Percentiles rank a stretch among this genome's conserved stretches.
Conservation (phyloP, 1,140 invertebrate genomes). For the Maconellicoccus hirsutus region DNA sequence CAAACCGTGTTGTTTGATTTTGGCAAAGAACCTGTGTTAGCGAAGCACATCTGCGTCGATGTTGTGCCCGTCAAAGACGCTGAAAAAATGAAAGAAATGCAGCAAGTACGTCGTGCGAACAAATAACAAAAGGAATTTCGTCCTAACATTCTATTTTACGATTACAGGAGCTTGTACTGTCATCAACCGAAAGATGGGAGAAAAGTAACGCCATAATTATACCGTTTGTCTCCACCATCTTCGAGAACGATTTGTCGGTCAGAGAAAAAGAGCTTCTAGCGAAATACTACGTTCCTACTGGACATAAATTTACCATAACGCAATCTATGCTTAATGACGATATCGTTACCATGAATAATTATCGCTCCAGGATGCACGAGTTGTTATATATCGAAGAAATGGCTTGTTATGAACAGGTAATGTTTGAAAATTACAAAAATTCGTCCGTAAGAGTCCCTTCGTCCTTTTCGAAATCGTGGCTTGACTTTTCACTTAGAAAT, state of each 20-base stretch:
- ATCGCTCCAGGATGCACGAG: constrained; percentile 63
- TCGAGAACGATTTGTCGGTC: constrained; percentile 32
- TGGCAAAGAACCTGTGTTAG: constrained; percentile 53
- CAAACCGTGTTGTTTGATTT: constrained; percentile 72
- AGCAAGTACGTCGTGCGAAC: constrained; percentile 26
- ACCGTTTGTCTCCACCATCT: constrained; percentile 44
- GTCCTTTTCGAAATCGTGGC: no score
- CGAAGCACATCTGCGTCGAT: constrained; percentile 63
- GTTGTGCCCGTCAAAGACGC: constrained; percentile 56
- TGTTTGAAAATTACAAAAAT: not conserved
- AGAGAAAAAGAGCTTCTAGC: constrained; percentile 45
- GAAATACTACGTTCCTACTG: constrained; percentile 54
- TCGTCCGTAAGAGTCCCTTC: not conserved
- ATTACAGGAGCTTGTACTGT: constrained; percentile 43
- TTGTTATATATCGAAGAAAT: constrained; percentile 67
- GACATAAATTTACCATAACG: constrained; percentile 52
- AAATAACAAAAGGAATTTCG: no score
- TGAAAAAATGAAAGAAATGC: constrained; percentile 53
- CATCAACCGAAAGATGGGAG: constrained; percentile 48
- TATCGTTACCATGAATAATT: constrained; percentile 56
- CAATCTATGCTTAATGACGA: constrained; percentile 54
- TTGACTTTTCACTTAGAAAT: no score
- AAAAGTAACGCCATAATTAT: constrained; percentile 41
- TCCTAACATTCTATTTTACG: not conserved
- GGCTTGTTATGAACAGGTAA: constrained; percentile 54